Evolutionary conservation across 2,888 invertebrate species (phyloP).

Genomic region (Drosophila infuscata): DNA sequence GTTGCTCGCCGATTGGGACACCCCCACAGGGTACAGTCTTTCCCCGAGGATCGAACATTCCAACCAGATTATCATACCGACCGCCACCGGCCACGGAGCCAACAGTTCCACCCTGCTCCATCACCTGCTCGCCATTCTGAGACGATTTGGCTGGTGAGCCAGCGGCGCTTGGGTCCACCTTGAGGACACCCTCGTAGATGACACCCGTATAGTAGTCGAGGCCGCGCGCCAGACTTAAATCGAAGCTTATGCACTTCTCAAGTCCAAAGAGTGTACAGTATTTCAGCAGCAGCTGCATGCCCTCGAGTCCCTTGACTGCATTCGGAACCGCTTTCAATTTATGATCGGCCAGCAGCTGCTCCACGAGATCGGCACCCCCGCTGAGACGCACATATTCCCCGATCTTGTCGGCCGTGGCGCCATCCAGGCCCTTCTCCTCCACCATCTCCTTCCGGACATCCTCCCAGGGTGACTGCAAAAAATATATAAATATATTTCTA

Average conservation of each 20-base stretch:
- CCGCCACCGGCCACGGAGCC: constrained; percentile 99
- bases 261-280: constrained; percentile 95
- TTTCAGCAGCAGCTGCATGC: constrained; percentile 92
- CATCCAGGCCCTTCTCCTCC: constrained; percentile 94
- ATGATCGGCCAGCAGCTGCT: constrained; percentile 89
- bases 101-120: constrained; percentile 88
- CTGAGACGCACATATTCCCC: constrained; percentile 94
- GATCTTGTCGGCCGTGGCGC: constrained; percentile 93
- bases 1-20: constrained; percentile 98
- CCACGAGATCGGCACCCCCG: constrained; percentile 91
- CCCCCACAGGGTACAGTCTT: constrained; percentile 98
- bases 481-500: background rate
- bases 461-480: constrained; percentile 93
- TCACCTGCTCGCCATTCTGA: constrained; percentile 86
- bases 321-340: constrained; percentile 88
- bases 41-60: constrained; percentile 97
- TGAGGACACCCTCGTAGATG: constrained; percentile 98
- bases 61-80: constrained; percentile 98
- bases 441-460: constrained; percentile 97
- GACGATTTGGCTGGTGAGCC: constrained; percentile 50
- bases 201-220: constrained; percentile 99
- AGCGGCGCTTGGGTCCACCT: constrained; percentile 86
- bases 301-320: constrained; percentile 92
- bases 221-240: constrained; percentile 98
- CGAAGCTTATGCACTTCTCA: constrained; percentile 92